These are phyloP conservation scores for Merluccius polli DNA, from an alignment of 2,797 vertebrate genomes.

Conservation along the genomic window DNA sequence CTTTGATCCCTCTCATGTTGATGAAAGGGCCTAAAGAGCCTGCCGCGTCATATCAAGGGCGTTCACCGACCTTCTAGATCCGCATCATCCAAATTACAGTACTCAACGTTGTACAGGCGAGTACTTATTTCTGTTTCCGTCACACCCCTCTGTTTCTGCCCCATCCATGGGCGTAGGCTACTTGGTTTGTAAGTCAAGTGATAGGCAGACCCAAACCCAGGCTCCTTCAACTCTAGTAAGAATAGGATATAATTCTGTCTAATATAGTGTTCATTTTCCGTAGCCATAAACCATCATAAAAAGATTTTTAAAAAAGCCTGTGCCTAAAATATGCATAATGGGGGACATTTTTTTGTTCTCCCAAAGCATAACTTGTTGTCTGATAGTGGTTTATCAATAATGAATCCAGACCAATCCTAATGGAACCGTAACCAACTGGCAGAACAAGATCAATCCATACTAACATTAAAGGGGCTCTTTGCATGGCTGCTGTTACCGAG, in stretches of 20 bases:
- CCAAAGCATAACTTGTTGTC: conserved; percentile 11
- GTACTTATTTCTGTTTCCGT: background rate
- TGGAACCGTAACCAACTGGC: background rate
- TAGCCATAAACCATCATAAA: background rate
- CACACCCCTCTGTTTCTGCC: background rate
- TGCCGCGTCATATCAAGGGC: background rate
- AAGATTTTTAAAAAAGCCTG: background rate
- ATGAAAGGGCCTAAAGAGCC: background rate
- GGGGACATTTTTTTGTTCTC: no score
- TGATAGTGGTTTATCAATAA: conserved; percentile 17
- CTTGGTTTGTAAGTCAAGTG: background rate
- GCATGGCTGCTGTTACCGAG: background rate
- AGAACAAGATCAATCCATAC: conserved; percentile 13
- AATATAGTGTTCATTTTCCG: background rate
- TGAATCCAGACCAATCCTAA: conserved; percentile 14
- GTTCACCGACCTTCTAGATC: background rate
- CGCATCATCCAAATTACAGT: background rate
- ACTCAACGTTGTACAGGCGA: background rate
- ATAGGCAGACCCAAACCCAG: background rate
- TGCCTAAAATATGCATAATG: no score
- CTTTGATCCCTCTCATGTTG: no score
- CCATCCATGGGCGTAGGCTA: background rate
- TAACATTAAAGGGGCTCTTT: background rate
- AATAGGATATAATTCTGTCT: background rate
- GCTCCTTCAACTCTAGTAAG: background rate